These are phyloP conservation scores for Epizoanthus ramosus DNA, from an alignment of 92 coral and sea anemone genomes.

Conservation along the genomic window DNA sequence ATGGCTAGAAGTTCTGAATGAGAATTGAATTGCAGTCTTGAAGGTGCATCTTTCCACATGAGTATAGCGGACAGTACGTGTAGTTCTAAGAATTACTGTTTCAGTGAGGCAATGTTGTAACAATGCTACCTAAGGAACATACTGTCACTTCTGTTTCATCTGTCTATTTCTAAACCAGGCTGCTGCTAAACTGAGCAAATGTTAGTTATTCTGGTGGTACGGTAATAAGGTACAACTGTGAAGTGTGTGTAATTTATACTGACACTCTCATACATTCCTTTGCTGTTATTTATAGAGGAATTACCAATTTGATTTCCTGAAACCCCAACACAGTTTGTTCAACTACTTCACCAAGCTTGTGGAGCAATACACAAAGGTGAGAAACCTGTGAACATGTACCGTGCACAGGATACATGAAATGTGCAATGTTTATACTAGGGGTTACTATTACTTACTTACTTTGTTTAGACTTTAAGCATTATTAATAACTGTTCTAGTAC, in stretches of 20 bases:
- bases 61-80: no score
- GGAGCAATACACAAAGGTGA: constrained; percentile 97
- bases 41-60: no score
- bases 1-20: no score
- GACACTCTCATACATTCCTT: neutral
- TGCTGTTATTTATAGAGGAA: constrained; percentile 69
- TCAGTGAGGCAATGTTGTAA: no score
- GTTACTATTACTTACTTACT: no score
- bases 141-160: neutral
- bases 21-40: no score
- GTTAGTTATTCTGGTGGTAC: neutral
- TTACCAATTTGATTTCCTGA: constrained; percentile 95
- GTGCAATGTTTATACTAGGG: no score
- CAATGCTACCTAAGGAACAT: neutral
- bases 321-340: constrained; percentile 97
- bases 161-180: neutral
- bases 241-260: neutral
- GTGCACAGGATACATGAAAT: no score
- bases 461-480: no score
- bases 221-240: neutral
- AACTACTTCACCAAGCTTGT: constrained; percentile 96
- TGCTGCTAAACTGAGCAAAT: neutral
- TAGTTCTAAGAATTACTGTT: no score
- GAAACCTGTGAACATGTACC: neutral
- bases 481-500: no score